A percentile compares a stretch with the other conserved stretches of the same genome.
Conservation (phyloP, 2,888 invertebrate genomes). For the Nomada lathburiana region DNA sequence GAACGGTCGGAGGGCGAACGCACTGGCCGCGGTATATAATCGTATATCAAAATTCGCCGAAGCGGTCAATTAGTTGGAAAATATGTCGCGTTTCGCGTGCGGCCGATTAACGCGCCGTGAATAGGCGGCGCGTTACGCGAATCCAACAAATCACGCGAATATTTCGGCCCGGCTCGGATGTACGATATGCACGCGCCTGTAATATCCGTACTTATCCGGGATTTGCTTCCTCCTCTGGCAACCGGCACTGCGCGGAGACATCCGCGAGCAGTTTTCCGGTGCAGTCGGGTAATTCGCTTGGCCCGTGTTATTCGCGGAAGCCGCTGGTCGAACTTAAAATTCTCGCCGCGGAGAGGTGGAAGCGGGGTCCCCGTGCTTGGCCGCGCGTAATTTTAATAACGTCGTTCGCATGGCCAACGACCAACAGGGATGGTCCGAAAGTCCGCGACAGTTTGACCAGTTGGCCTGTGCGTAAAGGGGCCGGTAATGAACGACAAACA, state of each 20-base stretch:
- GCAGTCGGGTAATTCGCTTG: slow-evolving; percentile 33
- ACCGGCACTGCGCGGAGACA: slow-evolving; percentile 6
- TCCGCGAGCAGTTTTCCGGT: slow-evolving; percentile 19
- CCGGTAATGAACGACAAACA: neutral
- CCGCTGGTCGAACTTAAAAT: slow-evolving; percentile 37
- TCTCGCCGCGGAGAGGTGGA: slow-evolving; percentile 1
- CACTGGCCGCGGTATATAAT: no score
- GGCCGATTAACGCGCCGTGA: slow-evolving; percentile 23
- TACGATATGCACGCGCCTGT: slow-evolving; percentile 36
- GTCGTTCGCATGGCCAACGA: slow-evolving; percentile 13
- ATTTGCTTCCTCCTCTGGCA: slow-evolving; percentile 17
- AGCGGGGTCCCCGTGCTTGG: slow-evolving; percentile 14
- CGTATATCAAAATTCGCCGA: no score
- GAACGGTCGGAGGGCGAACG: no score
- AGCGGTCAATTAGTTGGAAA: neutral
- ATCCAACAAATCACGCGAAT: slow-evolving; percentile 33
- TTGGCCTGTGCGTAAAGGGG: slow-evolving; percentile 7
- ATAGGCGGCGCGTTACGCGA: slow-evolving; percentile 1
- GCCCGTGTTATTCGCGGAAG: slow-evolving; percentile 32
- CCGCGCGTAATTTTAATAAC: slow-evolving; percentile 44
- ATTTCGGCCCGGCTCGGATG: slow-evolving; percentile 13
- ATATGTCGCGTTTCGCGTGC: neutral
- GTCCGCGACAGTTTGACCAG: slow-evolving; percentile 28
- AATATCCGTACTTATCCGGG: slow-evolving; percentile 45
- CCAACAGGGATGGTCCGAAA: slow-evolving; percentile 19